Evolutionary conservation across 2,888 invertebrate genomes (phyloP).

Genomic region (Papilio protenor): DNA sequence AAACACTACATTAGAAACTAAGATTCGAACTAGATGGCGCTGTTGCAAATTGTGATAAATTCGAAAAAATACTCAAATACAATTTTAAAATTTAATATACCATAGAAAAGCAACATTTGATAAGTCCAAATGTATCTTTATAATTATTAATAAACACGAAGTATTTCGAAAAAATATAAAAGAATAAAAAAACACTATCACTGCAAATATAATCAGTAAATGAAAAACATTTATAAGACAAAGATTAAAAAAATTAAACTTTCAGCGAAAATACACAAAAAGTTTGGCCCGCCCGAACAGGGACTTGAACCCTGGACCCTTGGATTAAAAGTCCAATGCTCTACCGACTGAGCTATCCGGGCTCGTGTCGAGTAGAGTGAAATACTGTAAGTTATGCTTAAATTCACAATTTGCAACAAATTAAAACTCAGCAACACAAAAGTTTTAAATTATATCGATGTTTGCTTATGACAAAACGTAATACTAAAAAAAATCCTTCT

Average conservation of each 20-base stretch:
- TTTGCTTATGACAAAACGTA: not conserved
- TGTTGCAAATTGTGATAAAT: not conserved
- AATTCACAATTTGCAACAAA: not conserved
- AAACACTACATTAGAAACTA: not conserved
- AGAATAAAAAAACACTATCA: not conserved
- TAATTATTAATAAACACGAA: not conserved
- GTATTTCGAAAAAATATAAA: not conserved
- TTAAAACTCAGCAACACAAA: not conserved
- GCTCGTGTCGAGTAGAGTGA: constrained; percentile 54
- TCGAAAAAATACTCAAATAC: too few relatives aligned
- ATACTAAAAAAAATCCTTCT: not conserved
- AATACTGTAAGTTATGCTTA: not conserved
- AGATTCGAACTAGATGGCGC: not conserved
- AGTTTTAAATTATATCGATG: not conserved
- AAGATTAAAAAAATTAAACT: not conserved
- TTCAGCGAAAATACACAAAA: constrained; percentile 35
- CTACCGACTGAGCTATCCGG: constrained; percentile 86
- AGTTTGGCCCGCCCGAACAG: constrained; percentile 78
- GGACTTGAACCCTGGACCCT: constrained; percentile 85
- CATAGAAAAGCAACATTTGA: not conserved
- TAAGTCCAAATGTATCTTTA: not conserved
- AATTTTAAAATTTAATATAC: too few relatives aligned
- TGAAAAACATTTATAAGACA: not conserved
- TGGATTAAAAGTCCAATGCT: constrained; percentile 85
- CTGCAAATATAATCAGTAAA: not conserved